These are phyloP conservation scores for Todiramphus saurophagus DNA, from an alignment of 2,113 vertebrate species.

Conservation along the genomic window DNA sequence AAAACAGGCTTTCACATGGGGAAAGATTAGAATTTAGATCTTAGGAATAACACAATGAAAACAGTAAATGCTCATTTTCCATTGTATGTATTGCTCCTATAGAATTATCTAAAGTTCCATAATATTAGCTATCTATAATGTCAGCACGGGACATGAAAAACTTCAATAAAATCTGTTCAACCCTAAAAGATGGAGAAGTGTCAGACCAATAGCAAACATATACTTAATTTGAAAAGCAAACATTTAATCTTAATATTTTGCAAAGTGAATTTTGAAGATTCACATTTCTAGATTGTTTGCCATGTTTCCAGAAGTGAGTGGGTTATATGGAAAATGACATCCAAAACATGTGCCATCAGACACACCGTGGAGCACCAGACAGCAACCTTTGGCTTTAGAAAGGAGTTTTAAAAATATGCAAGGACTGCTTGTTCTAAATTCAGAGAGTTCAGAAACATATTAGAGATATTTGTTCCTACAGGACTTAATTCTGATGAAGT, in stretches of 20 bases:
- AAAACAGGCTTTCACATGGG: neutral
- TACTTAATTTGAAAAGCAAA: conserved; percentile 56
- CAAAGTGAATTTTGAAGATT: conserved; percentile 11
- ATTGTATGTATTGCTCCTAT: neutral
- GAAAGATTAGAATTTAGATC: neutral
- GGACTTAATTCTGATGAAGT: neutral
- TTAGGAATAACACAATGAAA: neutral
- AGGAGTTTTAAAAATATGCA: neutral
- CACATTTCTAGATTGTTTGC: neutral
- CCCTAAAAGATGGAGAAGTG: neutral
- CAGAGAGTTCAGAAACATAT: neutral
- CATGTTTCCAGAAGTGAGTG: neutral
- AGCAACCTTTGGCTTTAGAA: neutral
- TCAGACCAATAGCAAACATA: neutral
- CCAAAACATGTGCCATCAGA: neutral
- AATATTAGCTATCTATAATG: neutral
- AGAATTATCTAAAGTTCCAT: neutral
- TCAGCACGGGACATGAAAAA: neutral
- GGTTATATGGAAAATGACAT: neutral
- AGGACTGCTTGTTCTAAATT: neutral
- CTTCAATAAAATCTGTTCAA: neutral
- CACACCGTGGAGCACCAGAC: neutral
- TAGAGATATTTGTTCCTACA: neutral
- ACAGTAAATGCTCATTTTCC: neutral
- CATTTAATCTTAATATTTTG: conserved; percentile 37